Base-by-base conservation (phyloP, 2,888 invertebrate genomes). In the Pilophorus perplexus region DNA sequence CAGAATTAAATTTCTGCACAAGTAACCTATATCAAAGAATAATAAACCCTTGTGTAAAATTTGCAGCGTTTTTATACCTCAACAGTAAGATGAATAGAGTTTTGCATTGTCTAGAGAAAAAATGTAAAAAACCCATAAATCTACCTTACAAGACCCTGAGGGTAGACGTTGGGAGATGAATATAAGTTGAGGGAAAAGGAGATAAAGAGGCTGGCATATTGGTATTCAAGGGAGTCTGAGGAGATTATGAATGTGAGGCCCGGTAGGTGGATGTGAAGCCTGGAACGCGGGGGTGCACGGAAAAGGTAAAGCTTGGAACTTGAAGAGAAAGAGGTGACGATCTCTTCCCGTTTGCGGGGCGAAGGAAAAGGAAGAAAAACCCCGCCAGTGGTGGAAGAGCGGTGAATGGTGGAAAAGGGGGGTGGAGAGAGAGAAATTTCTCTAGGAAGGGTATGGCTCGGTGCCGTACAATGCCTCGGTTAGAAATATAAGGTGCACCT, bases 191-290 rank as follows among this genome's bases (percentile, higher is more conserved):
- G 48, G 28, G 28, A 33, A 28, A 28, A 62, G 62, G 28, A 62
- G 62, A 62, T 62, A 62, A 62, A 62, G 62, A 62, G 62, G 62
- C 48, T 8, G 59, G 62, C 62, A 62, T 62, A 62, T 62, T 62
- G 62, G 62, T 62, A 62, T 62, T 62, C 62, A 62, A 48, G 44
- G 28, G 62, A 20, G 62, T 28, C 62, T 44, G 62, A 62, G 62
- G 20, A 46, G 62, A 62, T 62, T 62, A 62, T 62, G 62, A 62
- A 62, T 62, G 62, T 62, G 62, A 52, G 28, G 52, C 10, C 27
- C 52, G 25, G 16, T 10, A 28, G 52, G 52, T 25, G 23, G 27
- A 52, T 23, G 52, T 55, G 18, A 55, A 33, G 10, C 55, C 27
- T 28, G 52, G 52, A 28, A 28, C 28, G 28, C 8, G 28, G 28